Evolutionary conservation across 2,888 invertebrate species (phyloP).

Genomic region (Mesorhabditis spiculigera): DNA sequence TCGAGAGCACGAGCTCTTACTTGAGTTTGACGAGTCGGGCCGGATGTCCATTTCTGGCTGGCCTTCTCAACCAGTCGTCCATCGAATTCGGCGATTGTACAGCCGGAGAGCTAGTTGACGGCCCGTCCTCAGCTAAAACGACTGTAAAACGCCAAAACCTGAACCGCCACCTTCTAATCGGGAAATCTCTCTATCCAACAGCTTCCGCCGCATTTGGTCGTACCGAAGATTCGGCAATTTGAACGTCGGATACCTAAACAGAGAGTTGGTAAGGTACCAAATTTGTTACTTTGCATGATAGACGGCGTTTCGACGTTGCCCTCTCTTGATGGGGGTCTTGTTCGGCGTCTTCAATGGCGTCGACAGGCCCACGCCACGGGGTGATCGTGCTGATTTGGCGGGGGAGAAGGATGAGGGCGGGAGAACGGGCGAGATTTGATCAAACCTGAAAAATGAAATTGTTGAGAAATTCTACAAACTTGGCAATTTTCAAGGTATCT

Average conservation of each 20-base stretch:
- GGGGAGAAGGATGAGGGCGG: background rate
- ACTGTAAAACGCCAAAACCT: too few species aligned
- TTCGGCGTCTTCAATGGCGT: background rate
- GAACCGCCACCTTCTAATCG: too few species aligned
- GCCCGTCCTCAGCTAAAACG: background rate
- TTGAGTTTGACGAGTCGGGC: background rate
- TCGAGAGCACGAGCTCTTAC: background rate
- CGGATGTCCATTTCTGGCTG: conserved; percentile 1
- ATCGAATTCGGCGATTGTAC: background rate
- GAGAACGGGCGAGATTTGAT: conserved; percentile 2
- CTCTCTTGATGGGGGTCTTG: background rate
- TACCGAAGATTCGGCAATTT: background rate
- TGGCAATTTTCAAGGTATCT: too few species aligned
- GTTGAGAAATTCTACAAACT: background rate
- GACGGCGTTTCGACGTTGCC: background rate
- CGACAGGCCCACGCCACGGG: background rate
- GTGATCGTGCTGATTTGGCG: background rate
- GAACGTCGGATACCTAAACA: background rate
- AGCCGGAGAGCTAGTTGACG: background rate
- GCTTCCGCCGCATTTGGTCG: background rate
- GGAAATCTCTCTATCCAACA: too few species aligned
- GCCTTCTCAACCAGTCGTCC: background rate
- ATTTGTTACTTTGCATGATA: conserved; percentile 1
- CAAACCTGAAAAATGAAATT: background rate
- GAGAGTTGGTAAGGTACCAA: background rate